Base-by-base conservation (phyloP, 1,140 invertebrate genomes). In the Asbolus verrucosus region DNA sequence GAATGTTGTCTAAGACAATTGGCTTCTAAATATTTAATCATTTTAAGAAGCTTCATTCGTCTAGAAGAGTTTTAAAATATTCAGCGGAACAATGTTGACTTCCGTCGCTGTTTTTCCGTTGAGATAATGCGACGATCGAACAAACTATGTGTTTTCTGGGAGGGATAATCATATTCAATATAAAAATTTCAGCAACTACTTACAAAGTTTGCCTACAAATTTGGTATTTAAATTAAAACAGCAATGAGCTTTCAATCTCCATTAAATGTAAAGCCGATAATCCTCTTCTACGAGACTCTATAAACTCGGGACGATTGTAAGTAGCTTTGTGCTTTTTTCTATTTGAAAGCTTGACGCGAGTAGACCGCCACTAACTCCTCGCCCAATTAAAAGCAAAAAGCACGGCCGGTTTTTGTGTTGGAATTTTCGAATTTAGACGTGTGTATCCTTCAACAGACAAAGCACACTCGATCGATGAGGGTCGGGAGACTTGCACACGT, bases 171-270 rank as follows among this genome's bases (percentile, higher is more conserved):
- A 27, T 27, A 27, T 27, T 8, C 24, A 4, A 8, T 27, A 8
- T 27, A 27, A 27, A 27, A 27, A 27, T 27, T 27, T 27, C 24
- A 27, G 3, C 3, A 3, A 8, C 3, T 27, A 27, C 24, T 27
- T 27, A 27, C 3, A 3, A 46, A 46, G 3, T 46, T 19, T 9
- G 15, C 2, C 15, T 46, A 19, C 41, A 19, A 46, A 39, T 63
- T 39, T 63, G 33, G 8, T 63, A 63, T 63, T 63, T 63, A 63
- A 63, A 63, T 63, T 14, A 41, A 39, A 63, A 63, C 61, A 63
- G 15, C 31, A 63, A 63, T 63, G 61, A 21, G 61, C 61, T 63
- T 41, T 63, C 39, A 24, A 41, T 63, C 61, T 19, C 39, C 39
- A 63, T 63, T 63, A 41, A 63, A 63, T 63, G 11, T 21, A 38